A percentile compares a stretch with the other conserved stretches of the same genome.
Conservation (phyloP, 2,113 vertebrate genomes). For the Microcebus lehilahytsara region DNA sequence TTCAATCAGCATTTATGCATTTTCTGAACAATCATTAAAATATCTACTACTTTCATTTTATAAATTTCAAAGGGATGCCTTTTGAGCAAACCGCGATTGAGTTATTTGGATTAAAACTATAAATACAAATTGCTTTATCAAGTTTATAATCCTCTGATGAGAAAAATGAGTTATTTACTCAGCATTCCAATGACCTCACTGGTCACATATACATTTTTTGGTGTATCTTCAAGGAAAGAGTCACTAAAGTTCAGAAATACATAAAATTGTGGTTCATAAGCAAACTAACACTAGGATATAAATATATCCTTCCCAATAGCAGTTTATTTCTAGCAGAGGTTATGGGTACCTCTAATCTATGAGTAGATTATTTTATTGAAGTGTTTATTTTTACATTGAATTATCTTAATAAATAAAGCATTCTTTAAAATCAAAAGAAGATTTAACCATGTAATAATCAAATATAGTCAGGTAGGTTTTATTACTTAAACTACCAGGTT, state of each 20-base stretch:
- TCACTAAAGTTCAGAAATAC: neutral
- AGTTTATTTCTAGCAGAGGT: neutral
- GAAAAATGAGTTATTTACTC: conserved; percentile 18
- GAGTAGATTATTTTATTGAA: neutral
- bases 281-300: neutral
- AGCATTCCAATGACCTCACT: neutral
- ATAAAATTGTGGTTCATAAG: neutral
- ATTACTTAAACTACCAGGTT: neutral
- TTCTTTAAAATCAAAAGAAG: neutral
- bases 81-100: conserved; percentile 9
- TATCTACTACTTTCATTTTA: neutral
- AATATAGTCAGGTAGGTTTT: neutral
- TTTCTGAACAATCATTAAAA: neutral
- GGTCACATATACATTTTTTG: neutral
- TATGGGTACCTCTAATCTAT: neutral
- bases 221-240: neutral
- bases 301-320: neutral
- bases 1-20: neutral
- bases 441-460: neutral
- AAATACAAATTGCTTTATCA: conserved; percentile 43
- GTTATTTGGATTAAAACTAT: conserved; percentile 10
- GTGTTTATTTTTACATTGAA: neutral
- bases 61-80: neutral
- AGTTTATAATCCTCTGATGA: neutral
- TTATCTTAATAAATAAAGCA: neutral